These are phyloP conservation scores for Polypedilum pembai DNA, from an alignment of 1,140 invertebrate genomes.

Conservation along the genomic window DNA sequence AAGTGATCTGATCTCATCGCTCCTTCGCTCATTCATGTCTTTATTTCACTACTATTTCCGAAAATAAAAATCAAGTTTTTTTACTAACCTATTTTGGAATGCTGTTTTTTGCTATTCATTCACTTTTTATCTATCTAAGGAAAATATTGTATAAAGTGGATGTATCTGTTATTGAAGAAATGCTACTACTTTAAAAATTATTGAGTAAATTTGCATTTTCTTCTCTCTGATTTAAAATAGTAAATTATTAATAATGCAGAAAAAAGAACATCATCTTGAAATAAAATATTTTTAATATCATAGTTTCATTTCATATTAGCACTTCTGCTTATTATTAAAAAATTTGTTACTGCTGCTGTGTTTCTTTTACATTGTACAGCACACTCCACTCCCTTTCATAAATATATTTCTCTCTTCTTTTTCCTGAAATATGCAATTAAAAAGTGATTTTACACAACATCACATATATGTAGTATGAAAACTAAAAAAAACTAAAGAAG, in stretches of 20 bases:
- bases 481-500: too few species aligned
- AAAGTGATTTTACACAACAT: conserved; percentile 13
- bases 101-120: conserved; percentile 20
- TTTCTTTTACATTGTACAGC: conserved; percentile 1
- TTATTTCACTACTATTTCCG: neutral
- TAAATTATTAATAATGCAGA: too few species aligned
- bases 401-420: neutral
- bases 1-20: neutral
- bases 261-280: too few species aligned
- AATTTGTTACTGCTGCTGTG: too few species aligned
- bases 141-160: neutral
- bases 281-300: too few species aligned
- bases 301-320: neutral
- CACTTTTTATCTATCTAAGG: neutral
- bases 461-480: neutral
- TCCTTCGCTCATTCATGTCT: conserved; percentile 16
- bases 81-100: conserved; percentile 26
- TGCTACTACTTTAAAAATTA: too few species aligned
- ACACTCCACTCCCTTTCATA: conserved; percentile 16
- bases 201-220: too few species aligned
- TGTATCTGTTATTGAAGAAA: neutral
- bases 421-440: conserved; percentile 18
- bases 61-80: conserved; percentile 14
- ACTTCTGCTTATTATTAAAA: conserved; percentile 10
- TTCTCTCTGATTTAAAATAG: too few species aligned